These are phyloP conservation scores for Embiotoca jacksoni DNA, from an alignment of 2,113 vertebrate genomes.

Conservation along the genomic window DNA sequence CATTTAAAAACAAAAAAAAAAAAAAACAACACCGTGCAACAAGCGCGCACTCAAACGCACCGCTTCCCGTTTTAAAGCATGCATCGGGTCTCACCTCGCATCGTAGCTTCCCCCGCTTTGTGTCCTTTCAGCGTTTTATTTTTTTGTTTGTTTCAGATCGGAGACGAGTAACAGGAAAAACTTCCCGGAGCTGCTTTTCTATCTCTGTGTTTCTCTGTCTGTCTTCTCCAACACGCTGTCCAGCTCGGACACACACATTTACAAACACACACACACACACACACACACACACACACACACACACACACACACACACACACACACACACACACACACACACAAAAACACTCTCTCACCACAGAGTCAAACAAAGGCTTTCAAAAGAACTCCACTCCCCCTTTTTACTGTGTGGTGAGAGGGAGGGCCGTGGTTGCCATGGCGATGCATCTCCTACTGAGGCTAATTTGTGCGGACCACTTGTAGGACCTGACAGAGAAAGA, in stretches of 20 bases:
- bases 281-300: constrained; percentile 7
- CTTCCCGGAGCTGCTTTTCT: constrained; percentile 22
- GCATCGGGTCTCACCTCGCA: constrained; percentile 65
- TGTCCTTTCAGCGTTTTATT: neutral
- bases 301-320: neutral
- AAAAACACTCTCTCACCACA: constrained; percentile 19
- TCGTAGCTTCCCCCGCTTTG: neutral
- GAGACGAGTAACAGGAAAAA: constrained; percentile 18
- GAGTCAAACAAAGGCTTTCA: constrained; percentile 79
- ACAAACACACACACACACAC: constrained; percentile 8
- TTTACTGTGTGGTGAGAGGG: constrained; percentile 53
- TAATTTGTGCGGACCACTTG: constrained; percentile 83
- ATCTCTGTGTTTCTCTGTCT: neutral
- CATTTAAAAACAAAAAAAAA: neutral
- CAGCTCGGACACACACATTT: constrained; percentile 6
- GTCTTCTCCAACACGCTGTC: neutral
- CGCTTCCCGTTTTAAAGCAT: neutral
- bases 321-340: constrained; percentile 23
- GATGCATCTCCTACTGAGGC: constrained; percentile 83
- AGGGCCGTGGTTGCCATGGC: constrained; percentile 79
- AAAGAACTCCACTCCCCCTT: constrained; percentile 63
- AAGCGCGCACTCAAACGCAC: constrained; percentile 39
- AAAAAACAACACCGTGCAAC: neutral
- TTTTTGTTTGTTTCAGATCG: neutral
- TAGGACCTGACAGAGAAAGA: constrained; percentile 54